Evolutionary conservation across 2,888 invertebrate species (phyloP), one percentile per base, ranked within the genome.

Genomic region (Polyommatus icarus): DNA sequence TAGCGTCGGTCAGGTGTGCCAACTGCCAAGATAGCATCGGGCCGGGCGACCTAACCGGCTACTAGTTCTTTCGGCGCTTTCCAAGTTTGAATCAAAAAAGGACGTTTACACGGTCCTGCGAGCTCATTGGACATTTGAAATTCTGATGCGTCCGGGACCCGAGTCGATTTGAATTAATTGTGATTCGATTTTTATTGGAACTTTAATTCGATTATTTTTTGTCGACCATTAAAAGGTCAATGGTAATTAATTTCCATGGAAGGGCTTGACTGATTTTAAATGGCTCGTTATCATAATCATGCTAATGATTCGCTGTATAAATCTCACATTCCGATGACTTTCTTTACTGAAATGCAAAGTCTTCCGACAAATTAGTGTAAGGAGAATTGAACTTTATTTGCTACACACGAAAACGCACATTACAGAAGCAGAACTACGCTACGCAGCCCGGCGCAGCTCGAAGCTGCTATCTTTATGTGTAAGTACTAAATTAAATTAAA

Each of bases 1-100:
- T 94, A 94, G 93, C 91, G 93, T 94, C 92, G 92, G 93, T 94
- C 94, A 93, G 93, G 93, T 93, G 94, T 94, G 94, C 94, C 94
- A 94, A 94, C 93, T 93, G 93, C 93, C 93, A 92, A 93, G 94
- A 94, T 94, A 94, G 90, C 89, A 94, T 94, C 94, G 90, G 88
- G 89, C 87, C 90, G 92, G 92, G 89, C 92, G 93, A 92, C 93
- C 91, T 91, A 91, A 92, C 90, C 89, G 88, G 90, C 91, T 90
- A 90, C 89, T 90, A 91, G 91, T 93, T 93, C 91, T 93, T 93
- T 93, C 88, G 91, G 91, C 87, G 91, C 89, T 90, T 89, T 90
- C 89, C 85, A 89, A 90, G 90, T 92, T 92, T 92, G 92, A 92
- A 90, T 91, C 87, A 90, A 92, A 93, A 93, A 92, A 91, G 90